phyloP scores from a whole-genome alignment of 2,797 vertebrate species.

The Gallinago solitaria region DNA sequence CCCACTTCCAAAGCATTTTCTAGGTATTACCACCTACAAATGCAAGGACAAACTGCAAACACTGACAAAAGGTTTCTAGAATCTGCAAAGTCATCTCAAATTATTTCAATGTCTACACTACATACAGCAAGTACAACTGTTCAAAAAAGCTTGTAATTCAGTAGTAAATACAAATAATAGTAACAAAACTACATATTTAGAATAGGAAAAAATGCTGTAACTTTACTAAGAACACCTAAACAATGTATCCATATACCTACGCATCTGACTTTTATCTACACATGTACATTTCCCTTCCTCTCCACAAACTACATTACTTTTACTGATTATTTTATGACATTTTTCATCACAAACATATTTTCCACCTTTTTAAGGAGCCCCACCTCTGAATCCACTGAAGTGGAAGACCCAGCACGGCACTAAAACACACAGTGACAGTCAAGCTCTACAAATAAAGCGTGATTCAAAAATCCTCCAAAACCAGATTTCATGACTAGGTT shows the following conservation, averaged over 20 bases:
- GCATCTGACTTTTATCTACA: neutral
- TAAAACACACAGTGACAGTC: neutral
- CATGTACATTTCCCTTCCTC: accelerated
- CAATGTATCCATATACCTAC: accelerated
- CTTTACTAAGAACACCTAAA: neutral
- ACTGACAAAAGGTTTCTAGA: neutral
- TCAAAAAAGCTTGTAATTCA: neutral
- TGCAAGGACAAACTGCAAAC: neutral
- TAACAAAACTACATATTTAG: neutral
- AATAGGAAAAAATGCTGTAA: neutral
- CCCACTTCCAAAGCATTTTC: neutral
- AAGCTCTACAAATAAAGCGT: neutral
- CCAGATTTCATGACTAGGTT: neutral
- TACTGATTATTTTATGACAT: neutral
- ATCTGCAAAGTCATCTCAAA: neutral
- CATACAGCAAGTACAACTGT: neutral
- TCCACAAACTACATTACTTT: neutral
- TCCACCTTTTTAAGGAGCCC: neutral
- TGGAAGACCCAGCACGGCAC: neutral
- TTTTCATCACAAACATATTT: neutral
- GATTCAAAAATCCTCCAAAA: neutral
- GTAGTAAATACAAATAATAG: neutral
- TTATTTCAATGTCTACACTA: neutral
- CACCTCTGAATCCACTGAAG: neutral
- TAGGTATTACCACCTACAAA: neutral